Base-by-base conservation (phyloP, 1,140 invertebrate genomes). In the Drosophila equinoxialis region DNA sequence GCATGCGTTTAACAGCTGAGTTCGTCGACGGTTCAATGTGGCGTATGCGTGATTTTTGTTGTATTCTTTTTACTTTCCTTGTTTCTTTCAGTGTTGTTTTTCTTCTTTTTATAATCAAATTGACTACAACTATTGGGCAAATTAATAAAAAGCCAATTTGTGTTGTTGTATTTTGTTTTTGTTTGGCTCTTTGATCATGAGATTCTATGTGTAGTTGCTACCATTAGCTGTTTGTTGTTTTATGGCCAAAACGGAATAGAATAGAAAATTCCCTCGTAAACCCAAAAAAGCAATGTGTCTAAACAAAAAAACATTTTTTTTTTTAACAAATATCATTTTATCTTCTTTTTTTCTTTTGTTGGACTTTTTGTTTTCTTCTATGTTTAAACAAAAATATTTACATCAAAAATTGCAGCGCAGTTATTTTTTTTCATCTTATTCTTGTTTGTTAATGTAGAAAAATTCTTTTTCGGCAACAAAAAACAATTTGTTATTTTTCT, bases 1-100 rank as follows among this genome's bases (percentile, higher is more conserved):
- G 45, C 73, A 81, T 81, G 79, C 78, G 68, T 39, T 60, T 66
- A 77, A 69, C 79, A 81, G 78, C 73, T 81, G 73, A 81, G 33
- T 48, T 70, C 20, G 42, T 33, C 33, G n/a, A 11, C 2, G 42
- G 45, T 20, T 37, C 74, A 70, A 70, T 78, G 64, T 35, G 75
- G 76, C 75, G 48, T 74, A 67, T 80, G 71, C 72, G 60, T 73
- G 60, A 64, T 73, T 67, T 78, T 20, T 71, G 14, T 39, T 39
- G 13, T 51, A 20, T 51, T 51, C 45, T 51, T 51, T 51, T 26
- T 37, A 11, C 42, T 5, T 67, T 61, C 20, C 37, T 58, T 11
- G 42, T 0, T 11, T 23, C 11, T 54, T 30, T 35, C 6, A 8
- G 17, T 51, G 17, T 3, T 51, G 10, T 23, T 61, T 6, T 26